Base-by-base conservation (phyloP, 2,797 vertebrate species). In the Sarcoramphus papa region DNA sequence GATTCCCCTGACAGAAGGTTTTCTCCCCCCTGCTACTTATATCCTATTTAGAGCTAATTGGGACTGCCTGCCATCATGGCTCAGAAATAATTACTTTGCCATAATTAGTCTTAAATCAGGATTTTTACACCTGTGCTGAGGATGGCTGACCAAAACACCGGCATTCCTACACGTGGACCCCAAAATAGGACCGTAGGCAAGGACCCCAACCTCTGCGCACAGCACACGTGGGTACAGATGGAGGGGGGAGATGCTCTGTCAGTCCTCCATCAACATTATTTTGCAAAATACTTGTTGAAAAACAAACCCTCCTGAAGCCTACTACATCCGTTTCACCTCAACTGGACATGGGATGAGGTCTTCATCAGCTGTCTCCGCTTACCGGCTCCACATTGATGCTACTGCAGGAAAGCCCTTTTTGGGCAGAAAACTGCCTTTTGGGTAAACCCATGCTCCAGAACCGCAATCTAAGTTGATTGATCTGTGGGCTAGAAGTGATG, bases 11-110 rank as follows among this genome's bases (percentile, higher is more conserved):
- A 50, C 54, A 92, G 84, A 91, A 91, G 43, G 33, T 53, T 77
- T 93, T 64, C 53, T 53, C 23, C 50, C 69, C 25, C 20, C 14
- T 0, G 0, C 65, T 84, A 51, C 47, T 85, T 86, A 81, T 30
- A 81, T 67, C 73, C 86, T 91, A 40, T 93, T 93, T 95, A 83
- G 40, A 76, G 23, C 59, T 95, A 95, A 94, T 94, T 90, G 85
- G 43, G 28, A 48, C 43, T 80, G 70, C 79, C 79, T 90, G 89
- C 85, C 48, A 67, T 79, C 50, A 21, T 76, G 65, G 63, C 50
- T 95, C 79, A 94, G 69, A 73, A 96, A 91, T 92, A 92, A 97
- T 96, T 88, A 84, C 69, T 92, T 93, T 75, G 47, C 50, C 76
- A 31, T 90, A 92, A 93, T 94, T 90, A 93, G 45, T 63, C 78